Conservation (phyloP, 2,113 vertebrate species). For the Hippocampus guttulatus region DNA sequence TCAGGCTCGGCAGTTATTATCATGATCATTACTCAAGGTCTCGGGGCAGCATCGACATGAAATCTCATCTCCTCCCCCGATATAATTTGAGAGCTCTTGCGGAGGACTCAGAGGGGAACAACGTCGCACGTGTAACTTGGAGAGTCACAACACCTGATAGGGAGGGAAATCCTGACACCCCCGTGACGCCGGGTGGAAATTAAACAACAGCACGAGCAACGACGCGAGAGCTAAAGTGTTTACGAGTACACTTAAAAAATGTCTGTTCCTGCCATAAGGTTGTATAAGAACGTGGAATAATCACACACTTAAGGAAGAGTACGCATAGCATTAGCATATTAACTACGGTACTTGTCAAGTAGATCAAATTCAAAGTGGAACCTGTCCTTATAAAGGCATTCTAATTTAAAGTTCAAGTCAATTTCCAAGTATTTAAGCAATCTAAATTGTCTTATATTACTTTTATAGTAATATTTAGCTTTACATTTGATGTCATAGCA, state of each 20-base stretch:
- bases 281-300: neutral
- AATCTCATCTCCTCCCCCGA: conserved; percentile 49
- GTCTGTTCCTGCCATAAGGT: neutral
- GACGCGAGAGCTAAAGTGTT: neutral
- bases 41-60: conserved; percentile 58
- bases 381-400: neutral
- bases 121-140: conserved; percentile 52
- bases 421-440: neutral
- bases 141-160: conserved; percentile 41
- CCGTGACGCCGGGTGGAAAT: conserved; percentile 28
- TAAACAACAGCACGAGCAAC: conserved; percentile 6
- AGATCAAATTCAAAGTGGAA: neutral
- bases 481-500: too few relatives aligned
- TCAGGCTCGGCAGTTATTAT: conserved; percentile 54
- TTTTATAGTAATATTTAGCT: too few relatives aligned
- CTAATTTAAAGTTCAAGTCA: neutral
- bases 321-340: neutral
- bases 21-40: conserved; percentile 62
- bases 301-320: neutral
- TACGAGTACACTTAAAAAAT: neutral
- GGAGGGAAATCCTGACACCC: conserved; percentile 52
- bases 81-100: conserved; percentile 7
- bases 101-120: conserved; percentile 39
- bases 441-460: too few relatives aligned
- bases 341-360: neutral